Conservation (phyloP, 2,113 vertebrate genomes). For the Hippopotamus amphibius region DNA sequence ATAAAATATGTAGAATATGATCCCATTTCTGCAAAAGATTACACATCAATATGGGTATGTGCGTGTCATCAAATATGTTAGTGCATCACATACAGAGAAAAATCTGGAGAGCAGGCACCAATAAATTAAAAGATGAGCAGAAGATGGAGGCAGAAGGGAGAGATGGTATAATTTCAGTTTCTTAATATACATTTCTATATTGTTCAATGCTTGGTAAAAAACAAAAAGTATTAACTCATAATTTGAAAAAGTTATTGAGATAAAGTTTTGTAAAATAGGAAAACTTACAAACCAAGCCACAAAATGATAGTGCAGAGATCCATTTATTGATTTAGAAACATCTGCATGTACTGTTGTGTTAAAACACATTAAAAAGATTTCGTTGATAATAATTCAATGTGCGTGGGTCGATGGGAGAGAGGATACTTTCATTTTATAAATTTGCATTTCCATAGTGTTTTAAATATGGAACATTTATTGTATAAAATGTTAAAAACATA, state of each 20-base stretch:
- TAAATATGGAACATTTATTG: neutral
- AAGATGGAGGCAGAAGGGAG: neutral
- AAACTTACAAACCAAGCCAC: neutral
- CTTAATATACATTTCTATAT: neutral
- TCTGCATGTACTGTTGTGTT: neutral
- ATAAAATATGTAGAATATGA: neutral
- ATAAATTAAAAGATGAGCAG: neutral
- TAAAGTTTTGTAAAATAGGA: neutral
- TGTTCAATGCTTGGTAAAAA: neutral
- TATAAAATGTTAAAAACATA: neutral
- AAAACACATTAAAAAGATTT: neutral
- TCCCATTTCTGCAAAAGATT: neutral
- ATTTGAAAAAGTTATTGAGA: neutral
- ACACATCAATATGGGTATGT: neutral
- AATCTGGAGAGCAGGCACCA: neutral
- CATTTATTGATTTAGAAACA: slow-evolving; percentile 12
- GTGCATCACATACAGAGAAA: neutral
- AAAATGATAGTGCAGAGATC: neutral
- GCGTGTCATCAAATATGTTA: neutral
- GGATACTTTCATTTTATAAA: neutral
- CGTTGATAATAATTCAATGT: neutral
- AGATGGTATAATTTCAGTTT: neutral
- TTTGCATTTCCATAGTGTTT: neutral
- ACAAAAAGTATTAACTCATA: neutral
- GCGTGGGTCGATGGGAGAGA: neutral